Percentiles rank a stretch among this genome's conserved stretches.
These are phyloP conservation scores for Heliothis subflexa DNA, from an alignment of 1,140 invertebrate genomes.

Conservation along the genomic window DNA sequence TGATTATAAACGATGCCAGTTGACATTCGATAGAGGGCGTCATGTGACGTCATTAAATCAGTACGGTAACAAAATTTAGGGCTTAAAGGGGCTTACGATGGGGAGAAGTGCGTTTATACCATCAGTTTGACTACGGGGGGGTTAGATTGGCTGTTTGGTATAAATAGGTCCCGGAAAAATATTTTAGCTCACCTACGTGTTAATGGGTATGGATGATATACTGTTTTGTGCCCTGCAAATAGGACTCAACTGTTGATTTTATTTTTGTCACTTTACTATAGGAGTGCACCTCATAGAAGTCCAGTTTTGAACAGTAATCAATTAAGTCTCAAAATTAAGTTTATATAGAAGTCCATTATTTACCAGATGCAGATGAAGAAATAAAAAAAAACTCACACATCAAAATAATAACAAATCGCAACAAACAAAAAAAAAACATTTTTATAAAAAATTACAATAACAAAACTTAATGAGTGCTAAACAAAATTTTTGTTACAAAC, in stretches of 20 bases:
- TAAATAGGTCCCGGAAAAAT: constrained; percentile 33
- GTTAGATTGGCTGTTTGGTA: constrained; percentile 31
- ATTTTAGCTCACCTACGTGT: constrained; percentile 39
- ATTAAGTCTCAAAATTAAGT: no score
- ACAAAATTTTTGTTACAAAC: constrained; percentile 31
- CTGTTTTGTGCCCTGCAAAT: background rate
- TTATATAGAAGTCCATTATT: no score
- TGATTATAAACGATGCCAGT: constrained; percentile 66
- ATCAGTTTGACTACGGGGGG: constrained; percentile 34
- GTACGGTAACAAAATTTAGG: constrained; percentile 80
- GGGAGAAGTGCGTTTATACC: constrained; percentile 45
- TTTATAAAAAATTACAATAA: background rate
- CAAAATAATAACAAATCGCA: background rate
- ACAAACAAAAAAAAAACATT: background rate
- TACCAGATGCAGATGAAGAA: no score
- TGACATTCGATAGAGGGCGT: constrained; percentile 84
- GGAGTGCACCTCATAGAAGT: no score
- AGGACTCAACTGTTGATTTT: background rate
- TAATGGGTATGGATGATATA: constrained; percentile 9
- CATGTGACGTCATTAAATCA: constrained; percentile 85
- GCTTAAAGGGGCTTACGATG: constrained; percentile 68
- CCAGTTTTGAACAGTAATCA: no score
- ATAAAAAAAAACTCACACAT: background rate
- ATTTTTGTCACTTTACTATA: no score
- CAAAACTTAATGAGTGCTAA: constrained; percentile 43